Base-by-base conservation (phyloP, 2,797 vertebrate species). In the Hyperoplus lanceolatus region DNA sequence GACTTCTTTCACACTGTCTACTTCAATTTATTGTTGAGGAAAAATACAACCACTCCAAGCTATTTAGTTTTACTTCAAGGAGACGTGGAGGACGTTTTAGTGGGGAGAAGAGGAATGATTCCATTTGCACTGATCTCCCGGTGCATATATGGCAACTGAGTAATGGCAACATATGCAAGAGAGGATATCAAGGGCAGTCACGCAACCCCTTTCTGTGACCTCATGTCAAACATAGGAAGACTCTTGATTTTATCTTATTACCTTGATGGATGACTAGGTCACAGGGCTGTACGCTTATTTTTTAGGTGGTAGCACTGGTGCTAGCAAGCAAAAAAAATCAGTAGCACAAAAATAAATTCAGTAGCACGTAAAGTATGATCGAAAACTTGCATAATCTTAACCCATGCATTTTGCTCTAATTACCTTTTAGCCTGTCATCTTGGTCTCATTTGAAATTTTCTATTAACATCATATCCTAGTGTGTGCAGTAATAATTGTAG, bases 31-130 rank as follows among this genome's bases (percentile, higher is more conserved):
- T 87, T 85, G 87, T 89, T 73, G 80, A 88, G 74, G 72, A 77
- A 89, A 29, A 90, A 89, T 90, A 82, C 76, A 66, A 89, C 80
- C 85, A 90, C 89, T 92, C 87, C 88, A 82, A 92, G 93, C 91
- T 86, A 90, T 91, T 92, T 89, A 90, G 89, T 90, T 88, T 87
- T 86, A 86, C 86, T 93, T 91, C 89, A 93, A 93, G 91, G 92
- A 87, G 83, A 91, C 68, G 63, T 89, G 73, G 88, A 92, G 92
- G 94, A 83, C 90, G 56, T 85, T 84, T 78, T 85, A 73, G 60
- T 77, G 39, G 66, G 61, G 46, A 75, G 80, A 82, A 83, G 78
- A 89, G 77, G 77, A 92, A 89, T 84, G 81, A 86, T 90, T 77
- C 83, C 79, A 67, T 90, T 88, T 85, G 79, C 62, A 14, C 66